Evolutionary conservation across 2,797 vertebrate species (phyloP), one percentile per base, ranked within the genome.

Genomic region (Peromyscus melanophrys): DNA sequence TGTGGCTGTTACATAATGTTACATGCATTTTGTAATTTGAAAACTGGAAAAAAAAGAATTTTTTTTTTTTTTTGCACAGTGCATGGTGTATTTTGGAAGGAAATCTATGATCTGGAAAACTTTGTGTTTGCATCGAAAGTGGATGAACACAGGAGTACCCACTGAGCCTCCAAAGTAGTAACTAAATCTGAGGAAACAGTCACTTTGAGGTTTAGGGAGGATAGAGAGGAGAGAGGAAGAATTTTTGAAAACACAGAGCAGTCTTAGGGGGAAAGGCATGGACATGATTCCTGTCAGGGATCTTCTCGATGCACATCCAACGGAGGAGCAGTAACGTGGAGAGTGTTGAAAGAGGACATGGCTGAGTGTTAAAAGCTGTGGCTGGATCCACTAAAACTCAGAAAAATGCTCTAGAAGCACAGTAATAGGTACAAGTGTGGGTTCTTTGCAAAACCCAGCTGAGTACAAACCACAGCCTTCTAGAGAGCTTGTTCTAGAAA

Each of bases 391-490:
- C 61, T 57, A 37, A 82, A 90, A 89, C 29, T 12, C 16, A 80
- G 52, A 71, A 17, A 63, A 67, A 75, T 52, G 21, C 31, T 49
- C 6, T 89, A 29, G 82, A 25, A 77, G 31, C 49, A 43, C 4
- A 29, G 67, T 29, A 78, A 81, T 17, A 89, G 65, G 88, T 34
- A 23, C 16, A 29, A 71, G n/a, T 37, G 19, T 43, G 77, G n/a
- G 40, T 92, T 90, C 46, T 90, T 93, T 92, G 71, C n/a, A 52
- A 81, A 92, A 83, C 37, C 89, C 75, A 81, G 57, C 46, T 34
- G 10, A 71, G 34, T 25, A n/a, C 43, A 73, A 88, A 40, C 7
- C 88, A 81, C 4, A 81, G 46, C 6, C 43, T 95, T 93, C 49
- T 80, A 76, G 83, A 80, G 49, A 49, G 6, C 31, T 81, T 84